A percentile compares a stretch with the other conserved stretches of the same genome.
These are phyloP conservation scores for Eledona agricola DNA, from an alignment of 2,888 invertebrate species.

Conservation along the genomic window DNA sequence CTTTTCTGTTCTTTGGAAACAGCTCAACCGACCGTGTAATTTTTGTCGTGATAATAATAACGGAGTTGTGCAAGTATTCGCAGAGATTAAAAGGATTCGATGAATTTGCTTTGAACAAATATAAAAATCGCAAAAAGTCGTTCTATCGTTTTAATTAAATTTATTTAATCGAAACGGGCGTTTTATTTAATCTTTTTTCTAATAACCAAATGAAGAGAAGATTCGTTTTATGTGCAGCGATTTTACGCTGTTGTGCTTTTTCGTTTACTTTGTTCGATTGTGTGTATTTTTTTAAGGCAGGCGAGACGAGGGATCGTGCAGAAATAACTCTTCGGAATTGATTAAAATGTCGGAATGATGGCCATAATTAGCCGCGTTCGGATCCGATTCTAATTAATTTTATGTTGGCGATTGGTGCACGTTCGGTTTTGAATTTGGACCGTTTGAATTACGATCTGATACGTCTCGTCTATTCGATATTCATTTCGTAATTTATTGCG, in stretches of 20 bases:
- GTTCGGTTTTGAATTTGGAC: constrained; percentile 29
- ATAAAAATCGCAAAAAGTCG: constrained; percentile 14
- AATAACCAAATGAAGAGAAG: constrained; percentile 25
- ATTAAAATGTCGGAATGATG: constrained; percentile 17
- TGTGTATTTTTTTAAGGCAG: constrained; percentile 15
- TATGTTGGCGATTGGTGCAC: constrained; percentile 8
- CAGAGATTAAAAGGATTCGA: constrained; percentile 23
- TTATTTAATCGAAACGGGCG: constrained; percentile 21
- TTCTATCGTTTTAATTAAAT: constrained; percentile 23
- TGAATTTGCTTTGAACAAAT: constrained; percentile 18
- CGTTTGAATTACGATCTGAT: constrained; percentile 31
- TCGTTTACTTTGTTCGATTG: constrained; percentile 17
- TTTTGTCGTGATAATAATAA: constrained; percentile 24
- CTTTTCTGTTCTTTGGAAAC: constrained; percentile 11
- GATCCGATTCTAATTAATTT: constrained; percentile 28
- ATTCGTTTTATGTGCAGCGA: constrained; percentile 17
- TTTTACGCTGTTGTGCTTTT: constrained; percentile 18
- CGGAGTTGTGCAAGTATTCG: constrained; percentile 25
- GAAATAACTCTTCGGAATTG: not conserved
- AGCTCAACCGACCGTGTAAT: constrained; percentile 13
- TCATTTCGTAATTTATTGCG: constrained; percentile 32
- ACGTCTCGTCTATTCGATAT: constrained; percentile 25
- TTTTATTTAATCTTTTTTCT: constrained; percentile 28
- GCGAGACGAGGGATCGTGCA: not conserved
- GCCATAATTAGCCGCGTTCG: constrained; percentile 12